phyloP scores from a whole-genome alignment of 2,797 vertebrate genomes.

The Channallabes apus region DNA sequence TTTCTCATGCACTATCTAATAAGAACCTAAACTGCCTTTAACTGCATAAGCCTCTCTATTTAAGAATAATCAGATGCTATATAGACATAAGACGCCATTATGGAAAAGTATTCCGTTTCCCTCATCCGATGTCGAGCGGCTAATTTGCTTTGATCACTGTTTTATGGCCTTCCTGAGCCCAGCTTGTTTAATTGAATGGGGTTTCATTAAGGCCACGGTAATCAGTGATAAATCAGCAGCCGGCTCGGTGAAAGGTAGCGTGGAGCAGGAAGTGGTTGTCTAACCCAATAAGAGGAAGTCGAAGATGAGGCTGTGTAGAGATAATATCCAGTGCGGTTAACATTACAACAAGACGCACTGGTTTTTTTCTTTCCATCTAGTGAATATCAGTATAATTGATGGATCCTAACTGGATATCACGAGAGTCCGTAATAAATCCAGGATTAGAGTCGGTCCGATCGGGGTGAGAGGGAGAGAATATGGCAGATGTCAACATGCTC shows the following conservation, averaged over 20 bases:
- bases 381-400: background rate
- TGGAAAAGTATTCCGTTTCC: constrained; percentile 23
- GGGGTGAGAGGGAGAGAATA: constrained; percentile 54
- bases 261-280: constrained; percentile 41
- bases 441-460: constrained; percentile 53
- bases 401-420: background rate
- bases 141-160: constrained; percentile 39
- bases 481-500: constrained; percentile 71
- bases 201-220: constrained; percentile 39
- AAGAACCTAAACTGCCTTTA: constrained; percentile 18
- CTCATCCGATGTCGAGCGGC: constrained; percentile 21
- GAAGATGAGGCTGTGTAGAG: constrained; percentile 53
- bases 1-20: constrained; percentile 19
- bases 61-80: constrained; percentile 9
- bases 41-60: background rate
- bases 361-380: too few relatives aligned
- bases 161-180: constrained; percentile 36
- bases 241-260: constrained; percentile 18
- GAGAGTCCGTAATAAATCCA: constrained; percentile 39
- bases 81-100: constrained; percentile 7
- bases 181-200: constrained; percentile 50
- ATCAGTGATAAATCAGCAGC: constrained; percentile 42
- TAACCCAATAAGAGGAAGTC: constrained; percentile 50
- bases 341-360: background rate
- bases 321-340: constrained; percentile 55